phyloP scores from a whole-genome alignment of 2,888 invertebrate genomes.

The Cataglyphis altisquamis region DNA sequence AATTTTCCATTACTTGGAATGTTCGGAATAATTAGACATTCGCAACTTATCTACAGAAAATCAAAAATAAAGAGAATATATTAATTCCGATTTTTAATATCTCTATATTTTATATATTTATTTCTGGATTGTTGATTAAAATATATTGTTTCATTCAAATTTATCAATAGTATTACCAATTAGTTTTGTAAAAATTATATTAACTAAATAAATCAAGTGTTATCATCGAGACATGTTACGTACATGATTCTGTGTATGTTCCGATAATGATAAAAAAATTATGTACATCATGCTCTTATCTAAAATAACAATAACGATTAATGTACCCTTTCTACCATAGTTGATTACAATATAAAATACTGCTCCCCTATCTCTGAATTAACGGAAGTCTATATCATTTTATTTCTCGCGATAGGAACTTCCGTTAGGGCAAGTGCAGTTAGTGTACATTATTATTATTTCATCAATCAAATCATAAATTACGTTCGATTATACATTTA shows the following conservation, averaged over 20 bases:
- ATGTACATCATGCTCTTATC: not conserved
- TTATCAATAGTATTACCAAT: not conserved
- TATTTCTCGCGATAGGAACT: constrained; percentile 49
- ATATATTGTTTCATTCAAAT: not conserved
- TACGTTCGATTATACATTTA: not conserved
- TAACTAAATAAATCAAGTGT: constrained; percentile 2
- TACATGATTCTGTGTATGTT: not conserved
- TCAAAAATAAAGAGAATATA: not conserved
- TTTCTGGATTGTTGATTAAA: not conserved
- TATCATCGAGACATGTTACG: not conserved
- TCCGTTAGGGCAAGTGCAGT: constrained; percentile 29
- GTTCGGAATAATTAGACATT: not conserved
- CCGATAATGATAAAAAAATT: not conserved
- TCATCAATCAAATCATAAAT: constrained; percentile 39
- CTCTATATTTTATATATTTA: not conserved
- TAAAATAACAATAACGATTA: constrained; percentile 31
- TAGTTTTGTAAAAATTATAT: not conserved
- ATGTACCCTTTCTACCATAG: constrained; percentile 4
- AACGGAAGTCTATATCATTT: constrained; percentile 39
- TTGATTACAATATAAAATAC: constrained; percentile 14
- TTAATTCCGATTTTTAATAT: not conserved
- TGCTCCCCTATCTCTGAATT: constrained; percentile 18
- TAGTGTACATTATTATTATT: constrained; percentile 26
- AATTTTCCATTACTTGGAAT: not conserved
- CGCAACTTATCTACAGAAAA: not conserved